A percentile compares a stretch with the other conserved stretches of the same genome.
Conservation (phyloP, 2,888 invertebrate species). For the Ganaspis brasiliensis region DNA sequence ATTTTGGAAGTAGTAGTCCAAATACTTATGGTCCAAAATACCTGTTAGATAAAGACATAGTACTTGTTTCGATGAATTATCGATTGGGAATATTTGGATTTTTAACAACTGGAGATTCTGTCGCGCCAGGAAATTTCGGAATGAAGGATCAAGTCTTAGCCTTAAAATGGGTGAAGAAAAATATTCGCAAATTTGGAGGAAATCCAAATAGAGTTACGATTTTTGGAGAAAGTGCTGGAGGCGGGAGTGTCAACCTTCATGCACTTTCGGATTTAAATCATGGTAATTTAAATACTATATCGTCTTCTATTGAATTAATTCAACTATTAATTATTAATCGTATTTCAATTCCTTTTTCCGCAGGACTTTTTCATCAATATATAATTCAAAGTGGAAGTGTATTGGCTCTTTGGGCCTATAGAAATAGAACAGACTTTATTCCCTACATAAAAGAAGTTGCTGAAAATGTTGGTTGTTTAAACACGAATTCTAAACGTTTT, state of each 20-base stretch:
- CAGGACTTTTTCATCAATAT: constrained; percentile 63
- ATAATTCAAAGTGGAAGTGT: constrained; percentile 60
- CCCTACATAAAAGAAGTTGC: constrained; percentile 84
- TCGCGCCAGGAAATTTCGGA: constrained; percentile 62
- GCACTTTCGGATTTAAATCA: constrained; percentile 2
- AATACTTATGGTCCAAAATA: constrained; percentile 68
- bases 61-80: constrained; percentile 73
- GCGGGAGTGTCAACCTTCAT: constrained; percentile 55
- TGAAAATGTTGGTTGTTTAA: constrained; percentile 84
- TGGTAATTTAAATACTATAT: not conserved
- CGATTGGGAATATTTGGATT: constrained; percentile 67
- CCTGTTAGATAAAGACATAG: constrained; percentile 66
- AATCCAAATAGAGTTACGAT: constrained; percentile 59
- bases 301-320: too few species aligned
- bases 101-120: constrained; percentile 47
- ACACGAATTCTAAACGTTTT: constrained; percentile 81
- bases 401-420: constrained; percentile 53
- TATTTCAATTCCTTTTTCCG: not conserved
- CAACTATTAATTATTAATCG: too few species aligned
- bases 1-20: constrained; percentile 64
- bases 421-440: constrained; percentile 82
- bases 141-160: constrained; percentile 56
- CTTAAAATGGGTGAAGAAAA: constrained; percentile 12
- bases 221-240: constrained; percentile 60
- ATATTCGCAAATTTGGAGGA: constrained; percentile 56